Evolutionary conservation across 2,888 invertebrate species (phyloP), one percentile per base, ranked within the genome.

Genomic region (Callinectes sapidus): DNA sequence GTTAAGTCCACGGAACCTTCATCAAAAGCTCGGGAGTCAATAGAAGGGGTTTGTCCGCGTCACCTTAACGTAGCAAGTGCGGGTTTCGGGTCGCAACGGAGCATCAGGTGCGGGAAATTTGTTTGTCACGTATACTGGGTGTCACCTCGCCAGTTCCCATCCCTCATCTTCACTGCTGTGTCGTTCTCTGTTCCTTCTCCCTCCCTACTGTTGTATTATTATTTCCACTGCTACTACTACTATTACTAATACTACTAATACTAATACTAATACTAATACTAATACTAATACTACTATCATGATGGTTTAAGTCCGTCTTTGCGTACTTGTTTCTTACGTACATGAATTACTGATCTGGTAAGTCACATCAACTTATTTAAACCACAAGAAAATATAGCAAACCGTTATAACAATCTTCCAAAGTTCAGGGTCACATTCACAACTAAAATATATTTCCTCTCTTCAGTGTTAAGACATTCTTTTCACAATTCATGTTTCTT

Each of bases 31-130:
- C 35, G 35, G 2, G 81, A 81, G 81, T 81, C 81, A 81, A 81
- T 81, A 81, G 32, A 81, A n/a, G 32, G 81, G 14, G 81, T 81
- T 81, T 81, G 81, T 81, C 16, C 28, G 81, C 35, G 81, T 81
- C 81, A 81, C 81, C 81, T 14, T 35, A 81, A 35, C 81, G 81
- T 32, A 28, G 81, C 35, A 35, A 10, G 32, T 28, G 16, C 5
- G 16, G 81, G 16, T 81, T 32, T 14, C 16, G 81, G 81, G 81
- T 81, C 81, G 23, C 6, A 10, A 16, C 32, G 6, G 81, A 8
- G 10, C 81, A 16, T 71, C 71, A 81, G 35, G 28, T 81, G 81
- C 35, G 81, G 35, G 81, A 81, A 81, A 81, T 13, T 16, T n/a
- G 10, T 10, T 32, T 81, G 81, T 81, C 81, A 32, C 6, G 81